Base-by-base conservation (phyloP, 2,797 vertebrate species). In the Hypotaenidia philippensis region DNA sequence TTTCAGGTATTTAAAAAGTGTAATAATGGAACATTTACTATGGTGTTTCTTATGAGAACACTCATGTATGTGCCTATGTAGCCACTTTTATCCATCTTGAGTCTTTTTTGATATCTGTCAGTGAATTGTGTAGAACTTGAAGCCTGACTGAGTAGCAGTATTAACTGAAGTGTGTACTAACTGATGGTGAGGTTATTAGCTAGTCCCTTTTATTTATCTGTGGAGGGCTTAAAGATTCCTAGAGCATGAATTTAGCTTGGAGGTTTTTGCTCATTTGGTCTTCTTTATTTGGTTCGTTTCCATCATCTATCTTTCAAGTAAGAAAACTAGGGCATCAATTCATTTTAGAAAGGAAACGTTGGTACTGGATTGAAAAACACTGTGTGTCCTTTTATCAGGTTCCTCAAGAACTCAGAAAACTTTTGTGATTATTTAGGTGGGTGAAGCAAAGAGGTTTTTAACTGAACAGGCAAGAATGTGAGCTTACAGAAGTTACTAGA, bases 261-360 rank as follows among this genome's bases (percentile, higher is more conserved):
- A 89, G 88, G 61, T 45, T 90, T 93, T 86, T 86, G 66, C 55
- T 86, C 2, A 0, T 79, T 91, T 88, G 80, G 45, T 74, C 32
- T 81, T 94, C 88, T 87, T 86, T 38, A 10, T 90, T 90, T 45
- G 41, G 10, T 64, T 82, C 5, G 22, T 88, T 90, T 93, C 77
- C 32, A 70, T 74, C 22, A 9, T 64, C 20, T 61, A 0, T 88
- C 40, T 61, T 78, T 57, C 20, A 66, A 85, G 56, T 47, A 86
- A 65, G 74, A 81, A 77, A 53, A 41, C n/a, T 89, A 72, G 53
- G 87, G 22, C 63, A 83, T 70, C 53, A 61, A 40, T 83, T 93
- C 17, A 21, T 55, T 82, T 65, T 57, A 83, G 61, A 75, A 89
- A 77, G 13, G 27, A 36, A 85, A 22, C 0, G 2, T 60, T 71